Conservation (phyloP, 2,797 vertebrate species). For the Enteromius treurensis region DNA sequence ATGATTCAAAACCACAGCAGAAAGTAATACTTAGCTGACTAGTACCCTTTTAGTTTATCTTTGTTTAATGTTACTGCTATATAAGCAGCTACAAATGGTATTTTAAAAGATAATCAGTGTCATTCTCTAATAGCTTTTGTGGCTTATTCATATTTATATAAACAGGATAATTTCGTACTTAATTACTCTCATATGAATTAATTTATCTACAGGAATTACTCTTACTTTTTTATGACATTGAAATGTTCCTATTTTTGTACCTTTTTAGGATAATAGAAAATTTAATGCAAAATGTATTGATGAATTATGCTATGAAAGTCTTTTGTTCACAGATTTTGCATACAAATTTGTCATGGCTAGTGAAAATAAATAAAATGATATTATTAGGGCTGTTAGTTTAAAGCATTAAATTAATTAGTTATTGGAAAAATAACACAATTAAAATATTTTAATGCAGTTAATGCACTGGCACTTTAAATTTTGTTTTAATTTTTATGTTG, state of each 20-base stretch:
- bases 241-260: not conserved
- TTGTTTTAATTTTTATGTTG: not conserved
- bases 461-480: not conserved
- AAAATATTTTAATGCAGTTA: not conserved
- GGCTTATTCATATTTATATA: not conserved
- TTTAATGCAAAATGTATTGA: not conserved
- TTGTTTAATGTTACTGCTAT: not conserved
- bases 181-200: too few relatives aligned
- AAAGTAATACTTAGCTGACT: too few relatives aligned
- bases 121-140: not conserved
- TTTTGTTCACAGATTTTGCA: not conserved
- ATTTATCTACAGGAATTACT: too few relatives aligned
- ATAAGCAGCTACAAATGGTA: not conserved
- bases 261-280: not conserved
- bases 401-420: not conserved
- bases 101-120: not conserved
- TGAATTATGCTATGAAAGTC: not conserved
- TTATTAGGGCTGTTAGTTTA: not conserved
- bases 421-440: not conserved
- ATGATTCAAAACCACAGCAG: too few relatives aligned
- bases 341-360: not conserved
- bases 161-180: not conserved
- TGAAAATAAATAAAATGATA: not conserved
- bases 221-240: not conserved
- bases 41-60: too few relatives aligned